These are phyloP conservation scores for Lepilemur septentrionalis DNA, from an alignment of 2,797 vertebrate species.

Conservation along the genomic window DNA sequence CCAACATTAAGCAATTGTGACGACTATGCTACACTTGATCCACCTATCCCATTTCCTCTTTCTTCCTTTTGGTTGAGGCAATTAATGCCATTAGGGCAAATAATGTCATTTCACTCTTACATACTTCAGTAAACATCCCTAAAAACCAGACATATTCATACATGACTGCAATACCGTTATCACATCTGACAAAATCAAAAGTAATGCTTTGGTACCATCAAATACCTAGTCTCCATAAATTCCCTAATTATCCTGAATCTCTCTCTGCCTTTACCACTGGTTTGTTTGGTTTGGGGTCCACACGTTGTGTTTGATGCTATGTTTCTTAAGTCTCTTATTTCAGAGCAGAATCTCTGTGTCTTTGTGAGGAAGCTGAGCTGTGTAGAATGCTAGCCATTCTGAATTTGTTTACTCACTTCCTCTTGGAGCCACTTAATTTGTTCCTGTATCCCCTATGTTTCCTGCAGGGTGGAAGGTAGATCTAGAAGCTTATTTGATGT, in stretches of 20 bases:
- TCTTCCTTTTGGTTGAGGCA: neutral
- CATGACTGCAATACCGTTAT: neutral
- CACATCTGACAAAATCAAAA: neutral
- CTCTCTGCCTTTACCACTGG: neutral
- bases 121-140: neutral
- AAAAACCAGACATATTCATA: neutral
- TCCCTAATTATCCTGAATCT: neutral
- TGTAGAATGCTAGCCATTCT: neutral
- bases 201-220: neutral
- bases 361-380: neutral
- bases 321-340: neutral
- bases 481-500: neutral
- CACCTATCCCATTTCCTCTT: neutral
- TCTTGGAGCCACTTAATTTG: neutral
- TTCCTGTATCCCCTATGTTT: neutral
- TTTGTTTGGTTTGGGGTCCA: neutral
- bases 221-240: neutral
- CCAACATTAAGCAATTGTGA: neutral
- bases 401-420: neutral
- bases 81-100: neutral
- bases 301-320: neutral
- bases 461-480: neutral
- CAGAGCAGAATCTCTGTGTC: neutral
- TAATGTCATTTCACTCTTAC: neutral
- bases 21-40: neutral